Conservation (phyloP, 2,888 invertebrate genomes). For the Lasius fuliginosus region DNA sequence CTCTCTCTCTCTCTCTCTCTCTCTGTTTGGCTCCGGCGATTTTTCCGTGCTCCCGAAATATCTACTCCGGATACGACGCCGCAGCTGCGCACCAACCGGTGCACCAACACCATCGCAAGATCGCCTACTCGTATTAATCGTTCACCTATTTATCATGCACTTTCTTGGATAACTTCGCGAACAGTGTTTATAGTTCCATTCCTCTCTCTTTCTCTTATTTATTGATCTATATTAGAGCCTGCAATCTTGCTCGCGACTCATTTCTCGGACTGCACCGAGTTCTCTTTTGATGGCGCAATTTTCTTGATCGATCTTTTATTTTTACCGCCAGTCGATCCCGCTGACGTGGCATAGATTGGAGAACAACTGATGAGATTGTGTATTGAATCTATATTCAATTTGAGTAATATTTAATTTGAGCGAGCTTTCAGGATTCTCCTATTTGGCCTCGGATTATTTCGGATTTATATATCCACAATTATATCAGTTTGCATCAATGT, state of each 20-base stretch:
- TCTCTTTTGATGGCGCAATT: constrained; percentile 36
- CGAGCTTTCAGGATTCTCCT: not conserved
- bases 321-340: constrained; percentile 36
- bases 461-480: not conserved
- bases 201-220: constrained; percentile 52
- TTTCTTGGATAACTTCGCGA: constrained; percentile 59
- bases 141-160: constrained; percentile 71
- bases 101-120: constrained; percentile 60
- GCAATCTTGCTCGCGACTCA: constrained; percentile 35
- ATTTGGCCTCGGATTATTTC: constrained; percentile 10
- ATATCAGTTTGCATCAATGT: not conserved
- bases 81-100: constrained; percentile 45
- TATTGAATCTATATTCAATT: constrained; percentile 30
- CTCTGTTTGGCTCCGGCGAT: constrained; percentile 10
- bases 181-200: constrained; percentile 31
- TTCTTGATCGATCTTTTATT: constrained; percentile 56
- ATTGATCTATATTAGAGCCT: constrained; percentile 71
- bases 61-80: not conserved
- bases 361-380: constrained; percentile 34
- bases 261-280: constrained; percentile 31
- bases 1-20: not conserved
- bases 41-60: constrained; percentile 26
- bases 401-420: not conserved
- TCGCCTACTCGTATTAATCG: constrained; percentile 59
- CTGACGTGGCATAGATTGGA: constrained; percentile 13